These are phyloP conservation scores for Cantharis rufa DNA, from an alignment of 2,888 invertebrate species.

Conservation along the genomic window DNA sequence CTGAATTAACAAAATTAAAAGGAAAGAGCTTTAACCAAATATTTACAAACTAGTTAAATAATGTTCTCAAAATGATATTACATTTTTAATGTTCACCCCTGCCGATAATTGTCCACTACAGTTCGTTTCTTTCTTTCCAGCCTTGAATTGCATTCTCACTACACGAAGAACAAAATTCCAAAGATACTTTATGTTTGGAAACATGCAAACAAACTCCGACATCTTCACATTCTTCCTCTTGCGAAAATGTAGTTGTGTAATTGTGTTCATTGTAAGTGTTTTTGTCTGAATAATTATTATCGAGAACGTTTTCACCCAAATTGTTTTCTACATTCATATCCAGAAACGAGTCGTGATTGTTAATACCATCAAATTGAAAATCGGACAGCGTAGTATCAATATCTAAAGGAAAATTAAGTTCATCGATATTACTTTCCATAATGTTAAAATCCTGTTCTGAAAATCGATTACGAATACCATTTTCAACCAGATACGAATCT, in stretches of 20 bases:
- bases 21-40: constrained; percentile 41
- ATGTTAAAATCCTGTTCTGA: neutral
- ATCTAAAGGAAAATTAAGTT: constrained; percentile 7
- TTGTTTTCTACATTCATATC: neutral
- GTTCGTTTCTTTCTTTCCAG: constrained; percentile 38
- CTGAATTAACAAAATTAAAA: constrained; percentile 27
- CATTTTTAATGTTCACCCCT: constrained; percentile 40
- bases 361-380: neutral
- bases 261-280: constrained; percentile 42
- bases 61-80: constrained; percentile 41
- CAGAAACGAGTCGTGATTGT: neutral
- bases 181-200: constrained; percentile 60
- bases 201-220: constrained; percentile 64
- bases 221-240: constrained; percentile 43
- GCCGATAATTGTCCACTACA: constrained; percentile 15
- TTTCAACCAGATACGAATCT: constrained; percentile 6
- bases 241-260: constrained; percentile 37
- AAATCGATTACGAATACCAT: neutral
- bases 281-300: neutral
- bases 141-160: constrained; percentile 55
- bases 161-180: constrained; percentile 63
- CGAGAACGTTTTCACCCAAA: neutral
- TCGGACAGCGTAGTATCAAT: constrained; percentile 2
- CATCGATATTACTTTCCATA: neutral
- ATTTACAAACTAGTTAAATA: constrained; percentile 18